Base-by-base conservation (phyloP, 2,113 vertebrate species). In the Eulacestoma nigropectus region DNA sequence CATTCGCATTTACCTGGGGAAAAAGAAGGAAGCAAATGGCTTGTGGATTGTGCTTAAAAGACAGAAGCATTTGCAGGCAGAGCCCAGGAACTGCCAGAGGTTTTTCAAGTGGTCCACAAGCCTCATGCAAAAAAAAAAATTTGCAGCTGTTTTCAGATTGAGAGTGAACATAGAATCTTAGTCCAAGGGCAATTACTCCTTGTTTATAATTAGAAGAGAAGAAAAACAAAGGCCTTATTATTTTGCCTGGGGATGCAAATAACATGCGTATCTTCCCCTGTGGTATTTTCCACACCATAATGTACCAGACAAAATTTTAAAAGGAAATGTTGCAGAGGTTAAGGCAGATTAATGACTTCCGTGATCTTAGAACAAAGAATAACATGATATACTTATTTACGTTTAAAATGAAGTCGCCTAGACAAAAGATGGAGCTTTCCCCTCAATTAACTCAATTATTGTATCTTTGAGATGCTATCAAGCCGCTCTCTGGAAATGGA, bases 1-100 rank as follows among this genome's bases (percentile, higher is more conserved):
- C 99, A 99, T 95, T 99, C 99, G 72, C 99, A 99, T 98, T 99
- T 99, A 97, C 99, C 99, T 99, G 97, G 59, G 93, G 82, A 96
- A 95, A 96, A 53, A 80, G 95, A 91, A 94, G 30, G 74, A 95
- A 89, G 72, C 22, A 86, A 96, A 95, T 1, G 20, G 35, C 16
- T n/a, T 39, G 50, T 73, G 25, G 73, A 63, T 21, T 65, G 53
- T 80, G 77, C 52, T 75, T 64, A 30, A 84, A 84, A 83, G 21
- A 33, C 3, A 9, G 41, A 25, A 65, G n/a, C 4, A 26, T 73
- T 59, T 1, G 0, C 2, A 3, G 30, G 16, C 37, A 88, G 19
- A 69, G 37, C 12, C 39, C 10, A 29, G 39, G 27, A 84, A 35
- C 16, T 32, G 12, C 23, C 42, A 55, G 33, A 68, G 27, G 30